Evolutionary conservation across 2,888 invertebrate species (phyloP).

Genomic region (Pollenia amentaria): DNA sequence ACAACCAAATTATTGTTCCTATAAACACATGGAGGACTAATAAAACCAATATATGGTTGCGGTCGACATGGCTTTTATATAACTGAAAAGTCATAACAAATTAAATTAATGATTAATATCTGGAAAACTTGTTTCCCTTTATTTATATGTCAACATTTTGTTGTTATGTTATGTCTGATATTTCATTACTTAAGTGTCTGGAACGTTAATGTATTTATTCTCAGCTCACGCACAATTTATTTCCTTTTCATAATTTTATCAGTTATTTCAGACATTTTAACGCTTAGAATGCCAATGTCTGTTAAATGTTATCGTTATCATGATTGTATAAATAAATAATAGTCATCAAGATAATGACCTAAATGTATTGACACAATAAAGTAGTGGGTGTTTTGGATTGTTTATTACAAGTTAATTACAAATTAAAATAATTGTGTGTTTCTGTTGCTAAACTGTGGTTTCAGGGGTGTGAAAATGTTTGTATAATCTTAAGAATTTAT

Average conservation of each 20-base stretch:
- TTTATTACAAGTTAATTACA: not conserved
- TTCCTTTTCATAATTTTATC: not conserved
- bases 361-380: not conserved
- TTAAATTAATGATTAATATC: no score
- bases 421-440: no score
- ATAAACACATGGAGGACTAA: no score
- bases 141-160: not conserved
- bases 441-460: no score
- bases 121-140: not conserved
- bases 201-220: not conserved
- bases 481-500: no score
- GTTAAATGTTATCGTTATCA: not conserved
- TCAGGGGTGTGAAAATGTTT: no score
- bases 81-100: no score
- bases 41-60: no score
- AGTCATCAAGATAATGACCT: slow-evolving; percentile 6
- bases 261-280: slow-evolving; percentile 1
- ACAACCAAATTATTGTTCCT: no score
- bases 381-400: not conserved
- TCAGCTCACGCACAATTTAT: not conserved
- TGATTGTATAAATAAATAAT: slow-evolving; percentile 2
- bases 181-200: no score
- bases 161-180: not conserved
- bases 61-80: no score
- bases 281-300: slow-evolving; percentile 3